Base-by-base conservation (phyloP, 30 jellyfish, hydroid and myxozoan genomes). In the Cassiopea xamachana region DNA sequence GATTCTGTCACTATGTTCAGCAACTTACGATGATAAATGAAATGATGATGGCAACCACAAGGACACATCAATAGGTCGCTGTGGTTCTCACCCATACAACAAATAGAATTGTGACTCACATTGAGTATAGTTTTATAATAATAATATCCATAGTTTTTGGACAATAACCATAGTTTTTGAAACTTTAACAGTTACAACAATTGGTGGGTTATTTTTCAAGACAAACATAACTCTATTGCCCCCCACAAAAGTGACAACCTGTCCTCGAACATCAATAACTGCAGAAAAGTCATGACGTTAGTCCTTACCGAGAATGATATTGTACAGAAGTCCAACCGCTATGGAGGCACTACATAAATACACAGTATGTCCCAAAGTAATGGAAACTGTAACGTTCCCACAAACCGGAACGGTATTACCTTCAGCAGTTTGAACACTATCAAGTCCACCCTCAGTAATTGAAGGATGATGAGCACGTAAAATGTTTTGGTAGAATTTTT, bases 301-400 rank as follows among this genome's bases (percentile, higher is more conserved):
- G 49, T 77, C 73, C 17, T 73, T 48, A 2, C 86, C 86, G n/a
- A 77, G 39, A 77, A 47, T 48, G 46, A 77, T 77, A 18, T 75
- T 18, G 49, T 77, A 77, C 17, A 73, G 16, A 47, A 77, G 86
- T 2, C 73, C 86, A 18, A 51, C 72, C 27, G 49, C 73, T 5
- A 77, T 49, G 9, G 87, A 17, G 27, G 87, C 47, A 46, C 5
- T 49, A 48, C 87, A 77, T 3, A 7, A 46, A 48, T 77, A 77
- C n/a, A 13, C 2, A 6, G 19, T 18, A 7, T 73, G 27, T 15
- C 82, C 82, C 17, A 73, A 6, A 73, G 44, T 73, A 2, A 73
- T 39, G 8, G n/a, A 13, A 47, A 73, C 47, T 13, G 86, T 2
- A 77, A 77, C 86, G n/a, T 13, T 77, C 13, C 86, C 73, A 9